Evolutionary conservation across 2,888 invertebrate genomes (phyloP), one percentile per base, ranked within the genome.

Genomic region (Drosophila rubida): DNA sequence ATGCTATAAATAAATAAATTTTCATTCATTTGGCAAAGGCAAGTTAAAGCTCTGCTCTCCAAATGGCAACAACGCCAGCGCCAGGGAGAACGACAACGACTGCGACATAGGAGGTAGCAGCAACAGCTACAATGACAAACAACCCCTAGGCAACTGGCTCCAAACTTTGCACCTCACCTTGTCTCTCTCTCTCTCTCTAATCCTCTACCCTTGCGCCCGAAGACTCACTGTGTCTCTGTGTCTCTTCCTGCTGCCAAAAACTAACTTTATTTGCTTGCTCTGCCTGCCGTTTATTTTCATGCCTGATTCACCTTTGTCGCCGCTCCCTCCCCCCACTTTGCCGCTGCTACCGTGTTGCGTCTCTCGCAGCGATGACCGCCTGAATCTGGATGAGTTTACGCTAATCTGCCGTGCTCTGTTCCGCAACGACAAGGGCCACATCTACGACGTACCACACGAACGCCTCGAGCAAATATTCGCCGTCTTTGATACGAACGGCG

Each of bases 371-470:
- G 97, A 97, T 92, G 96, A 96, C 68, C 95, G 94, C 82, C 92
- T 97, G 77, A 96, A 95, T 89, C 91, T 95, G 55, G 93, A 94
- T 1, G 97, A 97, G 92, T 97, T 97, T 91, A 94, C 95, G 14
- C 93, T 96, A 67, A 95, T 97, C 90, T 97, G 96, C 91, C 95
- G 96, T 75, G 96, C 97, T 0, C 91, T 97, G 54, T 97, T 97
- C 92, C 95, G 97, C 22, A 97, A 97, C 89, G 96, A 96, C 88
- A 95, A 95, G 80, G 97, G 97, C 0, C 95, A 95, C 91, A 95
- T 97, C 81, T 97, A 97, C 91, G 94, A 94, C 9, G 92, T 97
- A 69, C 94, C 95, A 0, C 94, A 95, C 65, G 94, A 95, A 53
- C 94, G 95, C 76, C 93, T 96, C 44, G 92, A 94, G 41, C 96